A percentile compares a stretch with the other conserved stretches of the same genome.
phyloP scores from a whole-genome alignment of 2,113 vertebrate species.

The Lamprotornis superbus region DNA sequence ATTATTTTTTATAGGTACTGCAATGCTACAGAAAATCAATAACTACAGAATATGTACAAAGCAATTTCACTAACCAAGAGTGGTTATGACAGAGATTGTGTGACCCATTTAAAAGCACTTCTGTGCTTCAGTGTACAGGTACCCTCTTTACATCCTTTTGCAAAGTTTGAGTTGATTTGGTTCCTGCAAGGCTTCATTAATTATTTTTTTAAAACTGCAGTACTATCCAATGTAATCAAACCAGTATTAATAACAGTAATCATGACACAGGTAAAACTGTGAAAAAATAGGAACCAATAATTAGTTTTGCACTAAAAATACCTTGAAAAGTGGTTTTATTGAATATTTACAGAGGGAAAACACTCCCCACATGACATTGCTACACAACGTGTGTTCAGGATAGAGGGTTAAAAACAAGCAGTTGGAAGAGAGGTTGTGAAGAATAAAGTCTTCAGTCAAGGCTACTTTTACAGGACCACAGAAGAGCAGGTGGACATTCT shows the following conservation, averaged over 20 bases:
- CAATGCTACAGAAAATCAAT: neutral
- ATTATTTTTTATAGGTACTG: neutral
- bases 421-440: neutral
- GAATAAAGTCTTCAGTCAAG: neutral
- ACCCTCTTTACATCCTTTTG: neutral
- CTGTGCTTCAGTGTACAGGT: neutral
- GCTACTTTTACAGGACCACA: neutral
- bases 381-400: neutral
- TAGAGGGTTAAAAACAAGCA: neutral
- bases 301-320: neutral
- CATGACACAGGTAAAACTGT: neutral
- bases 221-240: neutral
- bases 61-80: neutral
- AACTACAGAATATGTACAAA: neutral
- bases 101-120: neutral
- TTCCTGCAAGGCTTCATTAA: neutral
- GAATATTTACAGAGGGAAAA: neutral
- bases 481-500: neutral
- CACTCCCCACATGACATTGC: rapidly evolving
- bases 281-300: neutral
- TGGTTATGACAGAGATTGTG: neutral
- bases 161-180: neutral
- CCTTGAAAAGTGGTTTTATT: neutral
- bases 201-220: neutral
- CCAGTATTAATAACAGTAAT: neutral